Conservation (phyloP, 2,113 vertebrate species). For the Rousettus leschenaultii region DNA sequence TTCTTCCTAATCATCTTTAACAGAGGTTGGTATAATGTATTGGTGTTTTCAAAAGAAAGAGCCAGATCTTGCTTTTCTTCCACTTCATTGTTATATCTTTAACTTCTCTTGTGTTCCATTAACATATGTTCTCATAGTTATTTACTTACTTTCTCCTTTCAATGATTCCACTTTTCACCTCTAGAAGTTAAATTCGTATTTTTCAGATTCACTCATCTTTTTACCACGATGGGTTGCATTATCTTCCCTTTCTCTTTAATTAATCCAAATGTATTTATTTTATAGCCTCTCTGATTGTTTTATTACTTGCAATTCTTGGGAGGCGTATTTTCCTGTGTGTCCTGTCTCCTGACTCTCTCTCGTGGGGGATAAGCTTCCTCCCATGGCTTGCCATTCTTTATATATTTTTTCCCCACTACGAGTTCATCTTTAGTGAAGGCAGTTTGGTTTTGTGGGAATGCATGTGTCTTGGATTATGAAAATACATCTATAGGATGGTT, state of each 20-base stretch:
- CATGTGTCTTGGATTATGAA: conserved; percentile 17
- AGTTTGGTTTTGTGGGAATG: not conserved
- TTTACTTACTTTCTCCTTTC: not conserved
- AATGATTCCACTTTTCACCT: not conserved
- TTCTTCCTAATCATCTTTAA: not conserved
- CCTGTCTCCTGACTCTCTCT: not conserved
- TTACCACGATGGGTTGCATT: not conserved
- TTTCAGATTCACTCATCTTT: not conserved
- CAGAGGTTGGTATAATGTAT: not conserved
- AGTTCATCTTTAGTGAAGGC: not conserved
- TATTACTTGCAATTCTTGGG: conserved; percentile 1
- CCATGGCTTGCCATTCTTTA: not conserved
- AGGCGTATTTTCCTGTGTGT: not conserved
- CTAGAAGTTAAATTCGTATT: not conserved
- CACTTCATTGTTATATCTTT: not conserved
- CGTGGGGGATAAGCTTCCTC: not conserved
- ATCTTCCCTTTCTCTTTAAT: conserved; percentile 11
- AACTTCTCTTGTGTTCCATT: not conserved
- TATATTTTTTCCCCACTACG: not conserved
- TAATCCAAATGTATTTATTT: conserved; percentile 34
- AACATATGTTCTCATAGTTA: not conserved
- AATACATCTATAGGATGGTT: not conserved
- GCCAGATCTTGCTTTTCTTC: not conserved
- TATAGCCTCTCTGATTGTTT: not conserved
- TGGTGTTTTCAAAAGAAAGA: not conserved